Evolutionary conservation across 2,797 vertebrate genomes (phyloP).

Genomic region (Buceros bicornis): DNA sequence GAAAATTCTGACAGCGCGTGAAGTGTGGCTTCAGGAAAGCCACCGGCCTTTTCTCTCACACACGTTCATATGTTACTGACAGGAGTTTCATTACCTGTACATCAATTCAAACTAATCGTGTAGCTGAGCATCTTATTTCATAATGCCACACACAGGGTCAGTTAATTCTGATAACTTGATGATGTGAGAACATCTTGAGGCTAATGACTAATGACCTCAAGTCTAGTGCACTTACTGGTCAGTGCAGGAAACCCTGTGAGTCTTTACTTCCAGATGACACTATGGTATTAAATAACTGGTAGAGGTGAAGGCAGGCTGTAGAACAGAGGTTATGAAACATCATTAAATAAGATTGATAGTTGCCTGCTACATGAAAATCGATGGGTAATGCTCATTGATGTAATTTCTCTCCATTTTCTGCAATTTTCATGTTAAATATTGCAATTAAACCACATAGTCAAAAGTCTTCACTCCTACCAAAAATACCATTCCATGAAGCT

Average conservation of each 20-base stretch:
- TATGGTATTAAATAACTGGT: background rate
- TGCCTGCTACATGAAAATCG: background rate
- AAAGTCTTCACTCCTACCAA: background rate
- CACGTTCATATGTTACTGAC: background rate
- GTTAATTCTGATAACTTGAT: background rate
- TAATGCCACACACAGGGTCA: background rate
- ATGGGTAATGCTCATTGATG: background rate
- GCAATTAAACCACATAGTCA: background rate
- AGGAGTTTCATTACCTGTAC: background rate
- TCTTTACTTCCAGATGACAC: background rate
- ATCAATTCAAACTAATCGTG: background rate
- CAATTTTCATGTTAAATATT: background rate
- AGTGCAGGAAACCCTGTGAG: background rate
- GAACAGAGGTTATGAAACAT: background rate
- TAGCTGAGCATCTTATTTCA: background rate
- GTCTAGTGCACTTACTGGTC: background rate
- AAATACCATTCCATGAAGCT: background rate
- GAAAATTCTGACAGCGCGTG: background rate
- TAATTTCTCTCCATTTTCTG: background rate
- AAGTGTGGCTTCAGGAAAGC: background rate
- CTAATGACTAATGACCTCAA: rapidly evolving
- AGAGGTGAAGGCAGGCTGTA: background rate
- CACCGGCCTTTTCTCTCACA: background rate
- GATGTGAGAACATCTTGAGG: background rate
- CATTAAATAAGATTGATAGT: background rate